Base-by-base conservation (phyloP, 2,797 vertebrate genomes). In the Champsocephalus gunnari region DNA sequence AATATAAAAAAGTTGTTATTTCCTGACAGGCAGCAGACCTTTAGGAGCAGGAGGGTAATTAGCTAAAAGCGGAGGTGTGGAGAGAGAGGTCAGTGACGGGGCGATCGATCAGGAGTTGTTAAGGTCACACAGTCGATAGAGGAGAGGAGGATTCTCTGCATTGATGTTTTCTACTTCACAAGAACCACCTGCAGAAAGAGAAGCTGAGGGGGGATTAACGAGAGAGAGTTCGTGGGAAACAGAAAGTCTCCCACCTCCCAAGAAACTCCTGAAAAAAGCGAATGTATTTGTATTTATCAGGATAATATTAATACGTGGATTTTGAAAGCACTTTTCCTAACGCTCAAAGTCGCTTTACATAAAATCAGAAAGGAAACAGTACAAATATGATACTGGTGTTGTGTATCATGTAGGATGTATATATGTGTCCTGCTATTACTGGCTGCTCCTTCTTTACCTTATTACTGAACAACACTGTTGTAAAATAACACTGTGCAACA, bases 101-200 rank as follows among this genome's bases (percentile, higher is more conserved):
- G 19, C 2, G 82, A 81, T 92, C 79, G 51, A 92, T 90, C 55
- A 79, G 71, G 59, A 83, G 82, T 61, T 77, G 78, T 84, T 87
- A 67, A 84, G 85, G 83, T 87, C 53, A n/a, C 56, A 60, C 58
- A n/a, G 88, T 90, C 83, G 55, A 79, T 87, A 70, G 44, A 60
- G 58, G 76, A 77, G 60, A 51, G 77, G 61, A 49, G 53, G 53
- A 76, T 80, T 78, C 57, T 64, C 68, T 69, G 60, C 66, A 75
- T 63, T 79, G 82, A 89, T 77, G 80, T 85, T 71, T 82, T 80
- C 80, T 61, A 70, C 75, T 73, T 79, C 69, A 50, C 32, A 60
- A 62, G 51, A 76, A 67, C 9, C 19, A 72, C 53, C 57, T 62
- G 76, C 32, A 60, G 63, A 84, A 54, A 56, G 84, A 56, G 62